Evolutionary conservation across 1,140 invertebrate genomes (phyloP).

Genomic region (Dendroctonus ponderosae): DNA sequence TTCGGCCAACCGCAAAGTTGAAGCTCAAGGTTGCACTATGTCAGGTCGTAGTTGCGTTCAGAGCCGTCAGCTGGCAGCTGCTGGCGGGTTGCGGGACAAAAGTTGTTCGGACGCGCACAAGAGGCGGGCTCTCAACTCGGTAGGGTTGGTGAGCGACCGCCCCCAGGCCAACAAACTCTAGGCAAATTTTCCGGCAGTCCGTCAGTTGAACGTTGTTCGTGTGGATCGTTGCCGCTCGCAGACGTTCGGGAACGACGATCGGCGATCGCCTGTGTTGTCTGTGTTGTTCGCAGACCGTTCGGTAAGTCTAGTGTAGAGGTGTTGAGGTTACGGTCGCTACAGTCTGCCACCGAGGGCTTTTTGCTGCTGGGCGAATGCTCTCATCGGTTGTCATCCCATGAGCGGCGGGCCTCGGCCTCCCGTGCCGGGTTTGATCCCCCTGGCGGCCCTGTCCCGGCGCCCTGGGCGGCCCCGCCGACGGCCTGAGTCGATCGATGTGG

Average conservation of each 20-base stretch:
- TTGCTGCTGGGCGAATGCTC: slow-evolving; percentile 15
- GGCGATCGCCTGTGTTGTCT: neutral
- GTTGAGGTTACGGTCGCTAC: neutral
- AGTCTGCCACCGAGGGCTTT: slow-evolving; percentile 22
- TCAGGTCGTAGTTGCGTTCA: slow-evolving; percentile 44
- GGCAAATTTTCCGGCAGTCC: slow-evolving; percentile 37
- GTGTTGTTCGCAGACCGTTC: neutral
- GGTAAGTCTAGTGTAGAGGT: slow-evolving; percentile 1
- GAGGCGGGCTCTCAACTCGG: slow-evolving; percentile 12
- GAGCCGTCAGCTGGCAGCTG: slow-evolving; percentile 39
- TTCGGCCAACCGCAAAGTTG: slow-evolving; percentile 41
- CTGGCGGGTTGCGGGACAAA: slow-evolving; percentile 33
- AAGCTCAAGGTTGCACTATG: slow-evolving; percentile 45
- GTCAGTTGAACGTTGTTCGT: slow-evolving; percentile 31
- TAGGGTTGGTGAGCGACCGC: slow-evolving; percentile 23
- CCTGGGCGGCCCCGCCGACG: slow-evolving; percentile 48
- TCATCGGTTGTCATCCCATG: slow-evolving; percentile 40
- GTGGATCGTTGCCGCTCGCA: slow-evolving; percentile 5
- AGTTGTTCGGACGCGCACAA: slow-evolving; percentile 9
- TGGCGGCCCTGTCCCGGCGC: slow-evolving; percentile 45
- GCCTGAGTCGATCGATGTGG: slow-evolving; percentile 42
- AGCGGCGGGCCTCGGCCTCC: slow-evolving; percentile 47
- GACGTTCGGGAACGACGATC: slow-evolving; percentile 2
- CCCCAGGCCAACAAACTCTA: slow-evolving; percentile 43
- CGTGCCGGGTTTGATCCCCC: slow-evolving; percentile 50